Evolutionary conservation across 2,797 vertebrate genomes (phyloP), one percentile per base, ranked within the genome.

Genomic region (Lepus townsendii): DNA sequence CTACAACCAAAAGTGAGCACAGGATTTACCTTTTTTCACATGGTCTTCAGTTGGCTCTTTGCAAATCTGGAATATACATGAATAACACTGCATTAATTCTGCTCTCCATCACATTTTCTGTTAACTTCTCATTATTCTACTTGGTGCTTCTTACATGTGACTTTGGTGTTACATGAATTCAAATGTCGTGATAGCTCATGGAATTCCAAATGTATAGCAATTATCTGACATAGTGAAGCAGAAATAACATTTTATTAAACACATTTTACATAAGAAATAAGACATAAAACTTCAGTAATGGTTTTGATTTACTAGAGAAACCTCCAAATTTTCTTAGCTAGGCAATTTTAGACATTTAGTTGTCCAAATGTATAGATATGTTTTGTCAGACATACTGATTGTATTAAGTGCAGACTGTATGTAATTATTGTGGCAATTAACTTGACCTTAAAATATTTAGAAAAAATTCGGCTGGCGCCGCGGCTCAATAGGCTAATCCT

Each of bases 311-410:
- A 27, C 66, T 1, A 30, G 7, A 35, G 0, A 76, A 68, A 52
- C 3, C 8, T 10, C 1, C 6, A 54, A 4, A 1, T 62, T 82
- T 75, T 76, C 17, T 65, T 73, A 79, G 62, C 47, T 0, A 27
- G 87, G 10, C 2, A 16, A 66, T 90, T 77, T 88, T 5, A 52
- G 24, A 7, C 73, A 78, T 65, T 77, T 71, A 85, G 6, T 77
- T 89, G 19, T 79, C 24, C 3, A 65, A 54, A 69, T 79, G 6
- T 77, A 30, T 7, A 62, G 71, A 80, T 35, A 32, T 24, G 9
- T 76, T 94, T 96, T 93, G 38, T 77, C 42, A 88, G 47, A 63
- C 69, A 62, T 19, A 79, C 26, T 72, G 6, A 52, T 75, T 90
- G 35, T 71, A 19, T n/a, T 83, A 57, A 94, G 65, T 87, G 66